These are phyloP conservation scores for Glaucidium brasilianum DNA, from an alignment of 2,113 vertebrate species.

Conservation along the genomic window DNA sequence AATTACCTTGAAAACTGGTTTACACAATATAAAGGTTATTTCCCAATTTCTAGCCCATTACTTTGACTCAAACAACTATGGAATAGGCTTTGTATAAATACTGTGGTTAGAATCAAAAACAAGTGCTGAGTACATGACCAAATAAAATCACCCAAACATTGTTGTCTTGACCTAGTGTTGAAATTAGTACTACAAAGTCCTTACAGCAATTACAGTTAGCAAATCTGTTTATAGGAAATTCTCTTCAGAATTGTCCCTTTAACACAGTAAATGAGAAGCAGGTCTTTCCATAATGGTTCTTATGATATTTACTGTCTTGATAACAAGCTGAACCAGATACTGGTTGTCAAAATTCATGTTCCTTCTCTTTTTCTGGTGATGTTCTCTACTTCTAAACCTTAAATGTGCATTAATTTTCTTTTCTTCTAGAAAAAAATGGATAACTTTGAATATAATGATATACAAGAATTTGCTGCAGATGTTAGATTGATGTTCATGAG, in stretches of 20 bases:
- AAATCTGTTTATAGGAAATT: not conserved
- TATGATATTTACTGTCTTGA: not conserved
- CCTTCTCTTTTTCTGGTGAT: not conserved
- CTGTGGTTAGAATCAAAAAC: not conserved
- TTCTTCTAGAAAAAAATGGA: slow-evolving; percentile 86
- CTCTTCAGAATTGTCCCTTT: too few species aligned
- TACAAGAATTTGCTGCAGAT: slow-evolving; percentile 87
- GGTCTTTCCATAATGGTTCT: not conserved
- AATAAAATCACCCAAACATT: not conserved
- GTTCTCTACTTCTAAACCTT: not conserved
- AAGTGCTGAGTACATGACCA: not conserved
- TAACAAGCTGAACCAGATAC: not conserved
- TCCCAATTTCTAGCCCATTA: not conserved
- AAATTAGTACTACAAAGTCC: not conserved
- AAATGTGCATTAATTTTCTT: not conserved
- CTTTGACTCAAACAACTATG: not conserved
- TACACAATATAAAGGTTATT: not conserved
- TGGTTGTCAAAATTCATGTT: not conserved
- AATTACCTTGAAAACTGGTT: not conserved
- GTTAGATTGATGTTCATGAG: slow-evolving; percentile 91
- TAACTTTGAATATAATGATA: slow-evolving; percentile 77
- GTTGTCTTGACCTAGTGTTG: not conserved
- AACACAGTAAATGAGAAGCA: not conserved
- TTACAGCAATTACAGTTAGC: not conserved
- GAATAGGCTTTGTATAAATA: not conserved